These are phyloP conservation scores for Paradisaea rubra DNA, from an alignment of 2,113 vertebrate species.

Conservation along the genomic window DNA sequence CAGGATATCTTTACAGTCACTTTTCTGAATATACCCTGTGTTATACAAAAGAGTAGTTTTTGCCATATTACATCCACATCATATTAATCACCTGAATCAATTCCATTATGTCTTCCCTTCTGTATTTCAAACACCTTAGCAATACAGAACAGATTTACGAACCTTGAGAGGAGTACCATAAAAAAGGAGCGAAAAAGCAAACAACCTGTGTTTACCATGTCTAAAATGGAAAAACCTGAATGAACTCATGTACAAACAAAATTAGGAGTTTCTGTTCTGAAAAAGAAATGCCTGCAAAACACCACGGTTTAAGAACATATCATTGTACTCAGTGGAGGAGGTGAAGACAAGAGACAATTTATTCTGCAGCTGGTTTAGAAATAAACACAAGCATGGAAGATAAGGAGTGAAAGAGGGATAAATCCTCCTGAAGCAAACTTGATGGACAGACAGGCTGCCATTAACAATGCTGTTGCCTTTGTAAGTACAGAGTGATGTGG, in stretches of 20 bases:
- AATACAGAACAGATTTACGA: background rate
- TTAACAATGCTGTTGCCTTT: slow-evolving; percentile 93
- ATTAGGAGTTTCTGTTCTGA: slow-evolving; percentile 71
- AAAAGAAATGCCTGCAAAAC: slow-evolving; percentile 63
- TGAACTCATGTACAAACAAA: slow-evolving; percentile 63
- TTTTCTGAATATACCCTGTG: slow-evolving; percentile 6
- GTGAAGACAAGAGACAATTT: slow-evolving; percentile 82
- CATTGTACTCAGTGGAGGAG: slow-evolving; percentile 75
- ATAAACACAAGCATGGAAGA: slow-evolving; percentile 81
- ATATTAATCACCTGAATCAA: background rate
- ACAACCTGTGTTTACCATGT: slow-evolving; percentile 7
- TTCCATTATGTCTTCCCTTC: background rate
- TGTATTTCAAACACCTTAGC: background rate
- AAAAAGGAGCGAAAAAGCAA: background rate
- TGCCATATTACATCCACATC: background rate
- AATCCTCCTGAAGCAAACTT: slow-evolving; percentile 85
- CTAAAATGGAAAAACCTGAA: slow-evolving; percentile 27
- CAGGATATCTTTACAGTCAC: background rate
- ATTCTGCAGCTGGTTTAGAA: slow-evolving; percentile 80
- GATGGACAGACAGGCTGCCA: slow-evolving; percentile 94
- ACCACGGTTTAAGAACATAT: slow-evolving; percentile 66
- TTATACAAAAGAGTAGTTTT: slow-evolving; percentile 17
- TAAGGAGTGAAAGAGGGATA: slow-evolving; percentile 90
- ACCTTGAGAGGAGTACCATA: background rate
- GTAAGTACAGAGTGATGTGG: slow-evolving; percentile 91